Evolutionary conservation across 2,888 invertebrate species (phyloP), one percentile per base, ranked within the genome.

Genomic region (Morpho helenor): DNA sequence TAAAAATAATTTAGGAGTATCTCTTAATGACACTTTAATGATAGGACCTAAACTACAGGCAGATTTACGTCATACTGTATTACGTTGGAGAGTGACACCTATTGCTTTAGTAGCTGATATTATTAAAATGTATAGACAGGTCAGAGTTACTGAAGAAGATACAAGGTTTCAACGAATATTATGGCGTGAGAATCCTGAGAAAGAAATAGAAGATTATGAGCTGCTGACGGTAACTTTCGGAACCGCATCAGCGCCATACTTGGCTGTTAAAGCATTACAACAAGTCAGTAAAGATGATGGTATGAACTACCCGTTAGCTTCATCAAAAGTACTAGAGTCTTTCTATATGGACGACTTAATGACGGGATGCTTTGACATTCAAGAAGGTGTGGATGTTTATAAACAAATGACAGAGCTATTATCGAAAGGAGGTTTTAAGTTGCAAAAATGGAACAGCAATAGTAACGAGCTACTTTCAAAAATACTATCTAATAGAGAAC

Each of bases 31-130:
- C 39, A 51, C 47, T 5, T 44, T 73, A 10, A 41, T 69, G 52
- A 57, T 66, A 7, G 72, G 70, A 9, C 68, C 71, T 8, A 59
- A 55, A 0, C 57, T 71, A 10, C 72, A 73, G 63, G 59, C 68
- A 9, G 67, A 69, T 9, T n/a, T 39, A n/a, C 49, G 49, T 7
- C 49, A 49, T 6, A 3, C 9, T 5, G 31, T 49, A n/a, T n/a
- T 49, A 23, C 4, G 49, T n/a, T 49, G 49, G 49, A 22, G 49
- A 49, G 16, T 16, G 5, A n/a, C n/a, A 9, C 49, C 49, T 0
- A 49, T 49, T n/a, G 22, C 23, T 6, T 3, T 49, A 5, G 31
- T 10, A 1, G 49, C 49, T 5, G 49, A 50, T 16, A 50, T 50
- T 39, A 7, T 50, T 8, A 41, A 50, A 16, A 50, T 50, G 50